Percentiles rank a stretch among this genome's conserved stretches.
phyloP scores from a whole-genome alignment of 2,113 vertebrate genomes.

The Cryptotis parvus region DNA sequence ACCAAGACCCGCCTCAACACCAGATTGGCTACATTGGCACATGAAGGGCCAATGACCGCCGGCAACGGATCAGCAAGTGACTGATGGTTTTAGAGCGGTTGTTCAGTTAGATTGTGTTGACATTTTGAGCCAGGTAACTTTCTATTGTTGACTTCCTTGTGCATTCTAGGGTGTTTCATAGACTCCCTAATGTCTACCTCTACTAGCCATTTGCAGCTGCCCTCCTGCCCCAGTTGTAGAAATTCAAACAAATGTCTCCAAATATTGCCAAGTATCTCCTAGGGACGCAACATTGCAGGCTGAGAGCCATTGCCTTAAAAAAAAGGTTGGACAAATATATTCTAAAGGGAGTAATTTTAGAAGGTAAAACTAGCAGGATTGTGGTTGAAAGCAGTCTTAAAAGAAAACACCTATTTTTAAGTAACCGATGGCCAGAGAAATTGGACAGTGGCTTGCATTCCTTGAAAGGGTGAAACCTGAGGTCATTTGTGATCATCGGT shows the following conservation, averaged over 20 bases:
- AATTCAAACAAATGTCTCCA: background rate
- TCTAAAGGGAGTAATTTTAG: conserved; percentile 1
- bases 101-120: background rate
- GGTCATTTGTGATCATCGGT: fast-evolving
- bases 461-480: background rate
- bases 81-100: background rate
- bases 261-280: background rate
- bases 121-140: background rate
- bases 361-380: background rate
- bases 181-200: background rate
- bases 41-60: too few species aligned
- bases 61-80: too few species aligned
- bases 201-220: background rate
- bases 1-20: too few species aligned
- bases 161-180: background rate
- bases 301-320: background rate
- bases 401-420: background rate
- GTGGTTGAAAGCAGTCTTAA: background rate
- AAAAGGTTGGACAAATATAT: background rate
- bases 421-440: background rate
- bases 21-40: too few species aligned
- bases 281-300: background rate
- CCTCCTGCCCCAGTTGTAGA: background rate
- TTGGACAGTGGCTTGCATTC: background rate
- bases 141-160: background rate